Evolutionary conservation across 2,797 vertebrate species (phyloP).

Genomic region (Balearica regulorum): DNA sequence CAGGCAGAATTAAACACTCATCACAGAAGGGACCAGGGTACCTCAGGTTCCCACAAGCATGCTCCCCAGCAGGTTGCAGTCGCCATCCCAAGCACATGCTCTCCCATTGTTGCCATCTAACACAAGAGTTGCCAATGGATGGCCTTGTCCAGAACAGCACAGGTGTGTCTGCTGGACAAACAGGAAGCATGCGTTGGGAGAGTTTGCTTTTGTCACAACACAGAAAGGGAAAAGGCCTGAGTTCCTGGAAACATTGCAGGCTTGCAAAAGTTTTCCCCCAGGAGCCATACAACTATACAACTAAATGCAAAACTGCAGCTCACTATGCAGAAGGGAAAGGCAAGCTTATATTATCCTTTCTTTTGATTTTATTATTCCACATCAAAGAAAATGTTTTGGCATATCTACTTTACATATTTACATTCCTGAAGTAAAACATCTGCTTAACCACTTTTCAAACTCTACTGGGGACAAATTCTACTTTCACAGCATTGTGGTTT

Average conservation of each 20-base stretch:
- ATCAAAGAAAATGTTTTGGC: slow-evolving; percentile 57
- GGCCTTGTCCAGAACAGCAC: not conserved
- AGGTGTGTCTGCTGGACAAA: not conserved
- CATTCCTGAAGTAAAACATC: slow-evolving; percentile 29
- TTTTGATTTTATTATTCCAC: slow-evolving; percentile 47
- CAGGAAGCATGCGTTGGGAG: fast-evolving
- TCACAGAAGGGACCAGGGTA: not conserved
- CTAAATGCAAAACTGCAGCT: not conserved
- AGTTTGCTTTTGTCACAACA: not conserved
- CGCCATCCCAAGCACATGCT: fast-evolving
- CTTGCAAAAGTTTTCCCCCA: not conserved
- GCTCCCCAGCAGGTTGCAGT: fast-evolving
- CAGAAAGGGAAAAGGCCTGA: not conserved
- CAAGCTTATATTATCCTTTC: not conserved
- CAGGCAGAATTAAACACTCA: not conserved
- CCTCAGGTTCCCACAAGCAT: fast-evolving
- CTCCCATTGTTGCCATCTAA: not conserved
- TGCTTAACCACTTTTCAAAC: not conserved
- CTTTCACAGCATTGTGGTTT: not conserved
- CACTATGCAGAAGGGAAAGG: not conserved
- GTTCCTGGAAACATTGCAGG: not conserved
- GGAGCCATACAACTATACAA: not conserved
- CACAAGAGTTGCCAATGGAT: not conserved
- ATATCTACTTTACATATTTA: slow-evolving; percentile 31
- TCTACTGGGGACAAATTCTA: not conserved